Percentiles rank a stretch among this genome's conserved stretches.
phyloP scores from a whole-genome alignment of 2,797 vertebrate species.

The Percopsis omiscomaycus region DNA sequence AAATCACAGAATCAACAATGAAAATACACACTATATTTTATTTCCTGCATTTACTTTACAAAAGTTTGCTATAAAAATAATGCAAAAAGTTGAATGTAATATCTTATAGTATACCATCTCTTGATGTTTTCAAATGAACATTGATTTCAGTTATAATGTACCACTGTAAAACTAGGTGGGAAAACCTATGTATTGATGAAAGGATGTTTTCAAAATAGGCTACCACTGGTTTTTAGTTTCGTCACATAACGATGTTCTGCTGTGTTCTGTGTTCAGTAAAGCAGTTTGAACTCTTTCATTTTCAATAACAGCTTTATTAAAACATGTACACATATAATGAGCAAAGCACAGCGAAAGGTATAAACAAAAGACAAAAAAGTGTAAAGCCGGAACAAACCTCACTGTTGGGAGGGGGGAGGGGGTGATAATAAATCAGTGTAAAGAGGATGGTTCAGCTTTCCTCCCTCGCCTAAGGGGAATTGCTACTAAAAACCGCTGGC shows the following conservation, averaged over 20 bases:
- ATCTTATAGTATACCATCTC: too few species aligned
- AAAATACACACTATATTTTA: too few species aligned
- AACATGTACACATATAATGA: conserved; percentile 20
- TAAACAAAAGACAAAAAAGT: conserved; percentile 57
- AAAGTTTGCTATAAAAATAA: too few species aligned
- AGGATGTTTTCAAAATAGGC: too few species aligned
- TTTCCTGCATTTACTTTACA: too few species aligned
- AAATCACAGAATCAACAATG: too few species aligned
- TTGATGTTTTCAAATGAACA: too few species aligned
- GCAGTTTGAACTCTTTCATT: conserved; percentile 48
- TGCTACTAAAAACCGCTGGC: conserved; percentile 58
- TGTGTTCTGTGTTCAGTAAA: conserved; percentile 41
- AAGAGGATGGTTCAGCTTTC: conserved; percentile 52
- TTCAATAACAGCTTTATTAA: conserved; percentile 26
- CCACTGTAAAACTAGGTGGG: conserved; percentile 44
- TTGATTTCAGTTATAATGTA: conserved; percentile 17
- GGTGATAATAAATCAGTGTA: conserved; percentile 65
- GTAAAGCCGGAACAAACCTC: conserved; percentile 42
- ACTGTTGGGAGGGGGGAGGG: background rate
- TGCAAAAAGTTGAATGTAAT: too few species aligned
- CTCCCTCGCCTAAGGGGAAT: conserved; percentile 31
- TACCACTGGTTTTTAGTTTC: conserved; percentile 36
- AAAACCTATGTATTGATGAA: too few species aligned
- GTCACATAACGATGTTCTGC: conserved; percentile 59
- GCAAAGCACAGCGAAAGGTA: conserved; percentile 38